Percentiles rank a stretch among this genome's conserved stretches.
Conservation (phyloP, 2,888 invertebrate genomes). For the Caradrina clavipalpis region DNA sequence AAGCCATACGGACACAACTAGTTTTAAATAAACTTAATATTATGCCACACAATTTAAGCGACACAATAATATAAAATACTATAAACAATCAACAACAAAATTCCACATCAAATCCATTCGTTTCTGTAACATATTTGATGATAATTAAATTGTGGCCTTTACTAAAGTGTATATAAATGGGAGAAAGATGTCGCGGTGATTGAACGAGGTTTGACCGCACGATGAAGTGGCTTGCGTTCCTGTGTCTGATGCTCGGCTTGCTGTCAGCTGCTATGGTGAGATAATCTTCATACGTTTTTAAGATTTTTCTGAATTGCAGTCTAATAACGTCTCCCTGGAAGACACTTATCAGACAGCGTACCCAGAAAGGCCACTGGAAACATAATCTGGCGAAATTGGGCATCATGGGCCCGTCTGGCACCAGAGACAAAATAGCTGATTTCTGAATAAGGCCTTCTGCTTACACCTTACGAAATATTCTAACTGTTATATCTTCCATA, state of each 20-base stretch:
- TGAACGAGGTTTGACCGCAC: slow-evolving; percentile 44
- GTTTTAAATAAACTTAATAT: no score
- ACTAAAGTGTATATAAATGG: slow-evolving; percentile 65
- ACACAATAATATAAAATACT: background rate
- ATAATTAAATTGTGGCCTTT: slow-evolving; percentile 60
- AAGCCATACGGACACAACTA: no score
- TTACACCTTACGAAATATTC: background rate
- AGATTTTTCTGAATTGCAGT: no score
- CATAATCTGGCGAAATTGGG: no score
- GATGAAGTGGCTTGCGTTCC: slow-evolving; percentile 78
- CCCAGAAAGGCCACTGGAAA: no score
- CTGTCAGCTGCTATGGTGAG: slow-evolving; percentile 60
- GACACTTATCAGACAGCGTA: no score
- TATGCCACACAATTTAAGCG: no score
- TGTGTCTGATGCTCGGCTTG: slow-evolving; percentile 71
- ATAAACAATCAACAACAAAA: slow-evolving; percentile 24
- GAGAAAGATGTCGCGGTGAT: background rate
- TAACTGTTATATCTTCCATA: slow-evolving; percentile 29
- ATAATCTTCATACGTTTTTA: background rate
- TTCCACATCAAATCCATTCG: slow-evolving; percentile 58
- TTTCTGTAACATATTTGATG: slow-evolving; percentile 25
- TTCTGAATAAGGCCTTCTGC: no score
- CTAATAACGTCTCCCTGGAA: no score
- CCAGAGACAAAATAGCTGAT: no score
- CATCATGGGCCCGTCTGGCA: no score